Base-by-base conservation (phyloP, 2,888 invertebrate genomes). In the Epicampocera succincta region DNA sequence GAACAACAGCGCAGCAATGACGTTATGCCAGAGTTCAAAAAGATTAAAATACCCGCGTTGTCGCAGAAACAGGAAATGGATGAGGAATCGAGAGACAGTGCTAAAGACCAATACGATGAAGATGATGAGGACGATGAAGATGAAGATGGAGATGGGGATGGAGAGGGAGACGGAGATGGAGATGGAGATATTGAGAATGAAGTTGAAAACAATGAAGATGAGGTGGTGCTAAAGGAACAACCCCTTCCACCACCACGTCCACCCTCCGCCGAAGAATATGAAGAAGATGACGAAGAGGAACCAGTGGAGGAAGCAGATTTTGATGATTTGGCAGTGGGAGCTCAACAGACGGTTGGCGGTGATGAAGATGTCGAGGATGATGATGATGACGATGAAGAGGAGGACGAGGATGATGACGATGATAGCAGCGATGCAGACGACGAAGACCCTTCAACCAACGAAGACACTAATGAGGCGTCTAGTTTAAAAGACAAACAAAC, bases 281-380 rank as follows among this genome's bases (percentile, higher is more conserved):
- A 84, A 17, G 63, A 77, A 3, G 77, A 78, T 0, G 82, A 80
- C 0, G 83, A 76, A 12, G 87, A 85, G 42, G 85, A 85, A 1
- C 82, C 84, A 13, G 84, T 84, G n/a, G 84, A 83, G 21, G 73
- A 33, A 21, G 85, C 85, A 6, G 88, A 85, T 25, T 86, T 84
- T n/a, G 85, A 83, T n/a, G 86, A 85, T 54, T 85, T 80, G 17
- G 83, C 77, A 0, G 86, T 85, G n/a, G 84, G 77, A 3, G 85
- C 85, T 17, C 83, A 77, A 13, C 85, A 85, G 3, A 84, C 84
- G 46, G 85, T 83, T 0, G 85, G 84, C 0, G 84, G 83, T 8
- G 84, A 84, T 8, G 85, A 85, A 21, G 84, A 84, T n/a, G 85
- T 84, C 40, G 85, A 85, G 0, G 86, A 84, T 1, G 86, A 83